Conservation (phyloP, 1,140 invertebrate genomes). For the Pseudomyrmex concolor region DNA sequence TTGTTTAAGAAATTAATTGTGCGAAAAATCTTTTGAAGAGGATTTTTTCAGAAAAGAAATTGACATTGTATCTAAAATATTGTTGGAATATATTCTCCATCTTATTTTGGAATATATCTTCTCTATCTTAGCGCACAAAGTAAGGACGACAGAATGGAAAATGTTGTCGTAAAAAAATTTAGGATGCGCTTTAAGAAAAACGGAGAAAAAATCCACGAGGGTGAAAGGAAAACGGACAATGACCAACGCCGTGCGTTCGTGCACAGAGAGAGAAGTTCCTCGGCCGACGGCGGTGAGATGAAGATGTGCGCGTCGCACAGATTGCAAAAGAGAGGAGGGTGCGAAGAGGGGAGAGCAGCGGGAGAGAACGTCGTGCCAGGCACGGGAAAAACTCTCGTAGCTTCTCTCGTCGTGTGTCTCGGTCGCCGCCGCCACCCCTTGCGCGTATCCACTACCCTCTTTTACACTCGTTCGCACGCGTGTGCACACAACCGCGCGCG, state of each 20-base stretch:
- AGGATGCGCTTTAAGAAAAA: background rate
- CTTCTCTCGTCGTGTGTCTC: slow-evolving; percentile 58
- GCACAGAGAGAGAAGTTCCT: slow-evolving; percentile 58
- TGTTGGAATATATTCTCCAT: background rate
- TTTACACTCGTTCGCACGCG: slow-evolving; percentile 41
- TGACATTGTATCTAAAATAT: no score
- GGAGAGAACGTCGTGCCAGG: slow-evolving; percentile 53
- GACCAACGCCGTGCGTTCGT: slow-evolving; percentile 35
- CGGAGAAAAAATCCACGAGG: background rate
- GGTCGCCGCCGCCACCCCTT: slow-evolving; percentile 38
- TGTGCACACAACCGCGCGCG: slow-evolving; percentile 40
- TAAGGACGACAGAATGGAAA: background rate
- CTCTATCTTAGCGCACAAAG: background rate
- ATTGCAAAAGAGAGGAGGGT: slow-evolving; percentile 55
- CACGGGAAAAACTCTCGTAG: slow-evolving; percentile 66
- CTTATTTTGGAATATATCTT: no score
- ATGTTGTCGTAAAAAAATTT: background rate
- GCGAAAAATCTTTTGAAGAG: no score
- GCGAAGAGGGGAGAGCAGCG: background rate
- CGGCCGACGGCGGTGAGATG: slow-evolving; percentile 44
- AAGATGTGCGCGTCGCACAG: slow-evolving; percentile 66
- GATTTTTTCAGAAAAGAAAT: no score
- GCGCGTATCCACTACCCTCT: slow-evolving; percentile 36
- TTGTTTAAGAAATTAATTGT: no score
- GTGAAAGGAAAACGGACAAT: slow-evolving; percentile 35